Percentiles rank a stretch among this genome's conserved stretches.
phyloP scores from a whole-genome alignment of 2,888 invertebrate species.

The Aporophyla lueneburgensis region DNA sequence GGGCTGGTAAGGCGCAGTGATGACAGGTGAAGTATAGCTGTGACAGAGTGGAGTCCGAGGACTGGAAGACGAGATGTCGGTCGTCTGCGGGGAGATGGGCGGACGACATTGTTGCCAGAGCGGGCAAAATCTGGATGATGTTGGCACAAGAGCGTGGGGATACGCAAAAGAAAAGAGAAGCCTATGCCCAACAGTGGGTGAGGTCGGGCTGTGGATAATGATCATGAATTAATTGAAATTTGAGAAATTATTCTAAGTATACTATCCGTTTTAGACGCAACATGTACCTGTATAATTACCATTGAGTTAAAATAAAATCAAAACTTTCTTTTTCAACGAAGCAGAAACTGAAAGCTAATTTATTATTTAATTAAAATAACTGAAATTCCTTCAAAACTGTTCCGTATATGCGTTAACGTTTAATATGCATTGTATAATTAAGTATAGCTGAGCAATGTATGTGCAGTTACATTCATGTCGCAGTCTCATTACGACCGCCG shows the following conservation, averaged over 20 bases:
- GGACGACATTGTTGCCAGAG: no score
- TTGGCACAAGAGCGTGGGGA: no score
- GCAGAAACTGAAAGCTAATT: slow-evolving; percentile 13
- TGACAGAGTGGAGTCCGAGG: no score
- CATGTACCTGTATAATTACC: not conserved
- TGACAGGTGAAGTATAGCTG: no score
- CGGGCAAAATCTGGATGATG: no score
- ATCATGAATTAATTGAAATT: not conserved
- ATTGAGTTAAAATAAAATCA: not conserved
- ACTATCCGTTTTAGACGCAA: not conserved
- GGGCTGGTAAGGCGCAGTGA: no score
- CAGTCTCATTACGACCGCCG: slow-evolving; percentile 13
- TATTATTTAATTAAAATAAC: slow-evolving; percentile 40
- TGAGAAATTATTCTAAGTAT: not conserved
- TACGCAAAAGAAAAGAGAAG: no score
- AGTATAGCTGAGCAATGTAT: not conserved
- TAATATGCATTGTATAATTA: not conserved
- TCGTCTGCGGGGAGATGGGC: no score
- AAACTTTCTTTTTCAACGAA: slow-evolving; percentile 16
- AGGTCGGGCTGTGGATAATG: no score
- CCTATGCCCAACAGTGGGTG: no score
- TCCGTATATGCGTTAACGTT: not conserved
- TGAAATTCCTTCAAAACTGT: slow-evolving; percentile 34
- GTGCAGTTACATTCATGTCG: slow-evolving; percentile 12
- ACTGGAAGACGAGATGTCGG: no score